Evolutionary conservation across 2,888 invertebrate species (phyloP), one percentile per base, ranked within the genome.

Genomic region (Caradrina clavipalpis): DNA sequence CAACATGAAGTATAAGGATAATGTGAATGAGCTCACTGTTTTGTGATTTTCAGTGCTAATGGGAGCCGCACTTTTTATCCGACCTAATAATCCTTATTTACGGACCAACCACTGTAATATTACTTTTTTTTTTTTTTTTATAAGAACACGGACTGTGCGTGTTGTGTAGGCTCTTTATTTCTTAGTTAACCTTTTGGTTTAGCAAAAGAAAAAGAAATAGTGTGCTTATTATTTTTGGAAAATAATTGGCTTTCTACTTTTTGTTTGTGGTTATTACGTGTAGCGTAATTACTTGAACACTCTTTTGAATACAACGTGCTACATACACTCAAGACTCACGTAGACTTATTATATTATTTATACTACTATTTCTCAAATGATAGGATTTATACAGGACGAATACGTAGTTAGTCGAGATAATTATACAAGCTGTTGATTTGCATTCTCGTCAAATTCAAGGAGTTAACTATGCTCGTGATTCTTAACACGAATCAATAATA

Each of bases 41-140:
- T 76, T 81, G 58, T 80, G 76, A 66, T 71, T 80, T 73, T 73
- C 53, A 59, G 65, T 59, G 73, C 62, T 80, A 83, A 82, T 82
- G 65, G 61, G 67, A 13, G 31, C 66, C 56, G 39, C 55, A 64
- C 57, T 69, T 65, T 79, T 70, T 73, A 65, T 67, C 63, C 62
- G 49, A 45, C 50, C 47, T 66, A 79, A 75, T 79, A 70, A 70
- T 70, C 62, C 50, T 66, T 70, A 79, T 75, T 74, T 63, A 75
- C 56, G 22, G 31, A 62, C 47, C 53, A 57, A 53, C 42, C 15
- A 65, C 19, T 56, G 68, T 78, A 68, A 57, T 74, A 63, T 61
- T 75, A 63, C 15, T 59, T 63, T 70, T 71, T 69, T 67, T 78
- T n/a, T 54, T 61, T 66, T 76, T 66, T 70, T 56, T 64, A 73